phyloP scores from a whole-genome alignment of 2,113 vertebrate species.

The Gallinago media region DNA sequence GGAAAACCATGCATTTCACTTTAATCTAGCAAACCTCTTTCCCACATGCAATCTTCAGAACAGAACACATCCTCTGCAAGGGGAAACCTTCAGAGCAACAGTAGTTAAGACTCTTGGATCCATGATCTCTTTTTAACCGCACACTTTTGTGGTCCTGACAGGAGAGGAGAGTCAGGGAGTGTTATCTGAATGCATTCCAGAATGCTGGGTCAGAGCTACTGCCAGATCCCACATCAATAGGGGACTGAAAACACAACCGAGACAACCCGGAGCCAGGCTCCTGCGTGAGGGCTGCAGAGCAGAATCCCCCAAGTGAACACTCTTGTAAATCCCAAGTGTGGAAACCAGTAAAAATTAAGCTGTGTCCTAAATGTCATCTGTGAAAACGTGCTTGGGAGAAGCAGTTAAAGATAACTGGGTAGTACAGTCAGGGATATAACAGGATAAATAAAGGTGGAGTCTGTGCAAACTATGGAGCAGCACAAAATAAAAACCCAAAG shows the following conservation, averaged over 20 bases:
- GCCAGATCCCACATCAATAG: not conserved
- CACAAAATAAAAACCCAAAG: not conserved
- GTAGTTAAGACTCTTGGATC: not conserved
- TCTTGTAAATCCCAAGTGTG: not conserved
- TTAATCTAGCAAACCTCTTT: not conserved
- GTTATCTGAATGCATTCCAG: not conserved
- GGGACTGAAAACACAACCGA: not conserved
- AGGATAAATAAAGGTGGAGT: constrained; percentile 30
- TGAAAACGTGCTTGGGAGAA: not conserved
- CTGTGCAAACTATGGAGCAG: not conserved
- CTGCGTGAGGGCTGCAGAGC: not conserved
- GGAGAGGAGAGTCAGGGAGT: not conserved
- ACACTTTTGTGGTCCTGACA: not conserved
- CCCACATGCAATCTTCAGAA: not conserved
- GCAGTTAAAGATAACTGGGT: not conserved
- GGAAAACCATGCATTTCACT: not conserved
- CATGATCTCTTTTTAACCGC: not conserved
- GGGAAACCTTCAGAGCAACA: not conserved
- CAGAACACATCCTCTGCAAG: not conserved
- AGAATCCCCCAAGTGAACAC: not conserved
- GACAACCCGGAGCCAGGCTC: not conserved
- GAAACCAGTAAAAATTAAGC: not conserved
- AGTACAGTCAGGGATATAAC: not conserved
- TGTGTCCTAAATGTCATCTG: not conserved
- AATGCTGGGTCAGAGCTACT: not conserved